Conservation (phyloP, 2,888 invertebrate genomes). For the Mesorhabditis sp. region DNA sequence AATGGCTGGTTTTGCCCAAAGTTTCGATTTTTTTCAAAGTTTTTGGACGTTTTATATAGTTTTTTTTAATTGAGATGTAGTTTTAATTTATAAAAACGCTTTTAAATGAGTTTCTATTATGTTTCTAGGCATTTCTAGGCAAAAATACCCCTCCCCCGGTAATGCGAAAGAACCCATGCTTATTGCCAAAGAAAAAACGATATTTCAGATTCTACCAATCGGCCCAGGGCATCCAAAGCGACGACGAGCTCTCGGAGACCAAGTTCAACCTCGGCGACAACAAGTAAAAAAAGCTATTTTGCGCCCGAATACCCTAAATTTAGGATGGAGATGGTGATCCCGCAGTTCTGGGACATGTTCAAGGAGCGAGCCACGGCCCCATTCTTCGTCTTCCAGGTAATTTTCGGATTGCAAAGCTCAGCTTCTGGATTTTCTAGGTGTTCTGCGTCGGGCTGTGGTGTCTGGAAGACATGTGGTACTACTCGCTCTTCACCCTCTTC, state of each 20-base stretch:
- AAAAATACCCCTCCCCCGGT: no score
- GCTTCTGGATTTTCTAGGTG: constrained; percentile 63
- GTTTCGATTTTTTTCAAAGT: background rate
- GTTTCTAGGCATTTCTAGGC: no score
- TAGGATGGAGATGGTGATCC: constrained; percentile 78
- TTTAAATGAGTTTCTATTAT: no score
- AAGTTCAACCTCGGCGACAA: constrained; percentile 84
- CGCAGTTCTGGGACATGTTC: constrained; percentile 92
- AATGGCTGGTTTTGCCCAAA: constrained; percentile 57
- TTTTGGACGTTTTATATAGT: background rate
- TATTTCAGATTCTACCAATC: constrained; percentile 58
- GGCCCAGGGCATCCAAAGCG: constrained; percentile 83
- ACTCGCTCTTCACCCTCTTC: constrained; percentile 55
- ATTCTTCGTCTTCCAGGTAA: constrained; percentile 92
- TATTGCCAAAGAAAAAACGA: background rate
- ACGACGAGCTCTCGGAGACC: constrained; percentile 73
- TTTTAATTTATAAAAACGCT: no score
- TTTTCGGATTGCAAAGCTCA: constrained; percentile 5
- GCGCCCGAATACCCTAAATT: background rate
- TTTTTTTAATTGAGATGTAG: no score
- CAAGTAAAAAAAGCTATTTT: constrained; percentile 66
- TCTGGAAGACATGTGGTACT: constrained; percentile 73
- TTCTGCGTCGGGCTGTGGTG: constrained; percentile 99
- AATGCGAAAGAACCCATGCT: no score
- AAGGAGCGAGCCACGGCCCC: constrained; percentile 96